phyloP scores from a whole-genome alignment of 2,888 invertebrate genomes.

The Gasteruption jaculator region DNA sequence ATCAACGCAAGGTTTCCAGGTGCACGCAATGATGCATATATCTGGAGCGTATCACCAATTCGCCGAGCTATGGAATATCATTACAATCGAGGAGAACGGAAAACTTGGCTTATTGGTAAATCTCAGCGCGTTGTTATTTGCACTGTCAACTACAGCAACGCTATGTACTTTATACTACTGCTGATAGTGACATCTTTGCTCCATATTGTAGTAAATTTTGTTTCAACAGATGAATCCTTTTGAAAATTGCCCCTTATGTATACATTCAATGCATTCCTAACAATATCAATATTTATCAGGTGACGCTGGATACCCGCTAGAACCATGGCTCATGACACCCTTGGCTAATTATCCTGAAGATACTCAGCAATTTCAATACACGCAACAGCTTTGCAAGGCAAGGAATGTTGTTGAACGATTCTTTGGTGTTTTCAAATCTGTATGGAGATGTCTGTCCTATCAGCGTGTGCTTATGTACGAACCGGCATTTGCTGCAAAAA shows the following conservation, averaged over 20 bases:
- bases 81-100: constrained; percentile 10
- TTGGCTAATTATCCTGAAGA: constrained; percentile 14
- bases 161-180: no score
- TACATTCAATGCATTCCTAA: constrained; percentile 4
- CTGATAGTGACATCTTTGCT: constrained; percentile 9
- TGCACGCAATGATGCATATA: constrained; percentile 15
- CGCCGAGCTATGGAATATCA: constrained; percentile 4
- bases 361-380: constrained; percentile 13
- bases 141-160: no score
- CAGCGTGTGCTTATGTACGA: constrained; percentile 18
- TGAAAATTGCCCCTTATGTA: no score
- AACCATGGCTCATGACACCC: constrained; percentile 16
- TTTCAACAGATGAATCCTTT: background rate
- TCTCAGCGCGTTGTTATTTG: no score
- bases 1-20: constrained; percentile 20
- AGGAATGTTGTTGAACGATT: constrained; percentile 18
- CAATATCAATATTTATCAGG: constrained; percentile 9
- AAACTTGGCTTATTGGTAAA: constrained; percentile 17
- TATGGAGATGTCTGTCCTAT: constrained; percentile 19
- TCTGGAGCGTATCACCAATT: constrained; percentile 15
- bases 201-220: background rate
- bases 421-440: constrained; percentile 17
- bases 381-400: constrained; percentile 14
- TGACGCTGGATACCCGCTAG: constrained; percentile 16
- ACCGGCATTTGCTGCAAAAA: constrained; percentile 17